Evolutionary conservation across 1,140 invertebrate genomes (phyloP).

Genomic region (Mamestra configurata): DNA sequence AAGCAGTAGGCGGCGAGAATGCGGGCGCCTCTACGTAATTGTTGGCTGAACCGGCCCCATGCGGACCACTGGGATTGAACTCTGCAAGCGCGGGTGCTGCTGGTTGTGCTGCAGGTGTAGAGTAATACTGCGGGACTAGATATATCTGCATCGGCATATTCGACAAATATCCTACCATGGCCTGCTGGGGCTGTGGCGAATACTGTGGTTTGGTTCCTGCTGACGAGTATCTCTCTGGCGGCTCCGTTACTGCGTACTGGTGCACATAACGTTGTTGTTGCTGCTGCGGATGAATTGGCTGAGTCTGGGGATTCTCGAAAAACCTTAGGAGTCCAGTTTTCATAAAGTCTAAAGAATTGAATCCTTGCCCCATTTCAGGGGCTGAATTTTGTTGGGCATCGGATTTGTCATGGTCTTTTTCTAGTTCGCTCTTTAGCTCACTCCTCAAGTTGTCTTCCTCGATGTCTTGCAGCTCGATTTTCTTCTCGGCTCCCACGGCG

Average conservation of each 20-base stretch:
- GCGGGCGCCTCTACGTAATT: constrained; percentile 76
- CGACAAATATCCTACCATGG: constrained; percentile 77
- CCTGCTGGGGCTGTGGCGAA: constrained; percentile 67
- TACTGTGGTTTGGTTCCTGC: constrained; percentile 68
- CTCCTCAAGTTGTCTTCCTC: constrained; percentile 86
- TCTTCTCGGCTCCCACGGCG: constrained; percentile 77
- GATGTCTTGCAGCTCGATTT: constrained; percentile 86
- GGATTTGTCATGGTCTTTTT: constrained; percentile 63
- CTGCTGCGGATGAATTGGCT: constrained; percentile 27
- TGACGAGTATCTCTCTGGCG: constrained; percentile 66
- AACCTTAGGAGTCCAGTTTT: constrained; percentile 75
- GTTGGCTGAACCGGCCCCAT: constrained; percentile 62
- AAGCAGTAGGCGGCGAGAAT: constrained; percentile 69
- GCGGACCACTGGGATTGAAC: constrained; percentile 60
- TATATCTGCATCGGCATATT: constrained; percentile 84
- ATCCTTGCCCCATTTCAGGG: constrained; percentile 53
- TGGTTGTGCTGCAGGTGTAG: background rate
- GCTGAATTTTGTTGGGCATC: constrained; percentile 58
- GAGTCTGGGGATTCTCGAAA: constrained; percentile 58
- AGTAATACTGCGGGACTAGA: constrained; percentile 78
- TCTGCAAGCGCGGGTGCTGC: background rate
- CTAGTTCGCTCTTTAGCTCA: constrained; percentile 84
- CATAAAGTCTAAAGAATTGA: constrained; percentile 71
- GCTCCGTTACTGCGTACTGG: constrained; percentile 80
- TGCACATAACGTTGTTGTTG: constrained; percentile 77